Conservation (phyloP, 2,888 invertebrate species). For the Ophioninae sp. region DNA sequence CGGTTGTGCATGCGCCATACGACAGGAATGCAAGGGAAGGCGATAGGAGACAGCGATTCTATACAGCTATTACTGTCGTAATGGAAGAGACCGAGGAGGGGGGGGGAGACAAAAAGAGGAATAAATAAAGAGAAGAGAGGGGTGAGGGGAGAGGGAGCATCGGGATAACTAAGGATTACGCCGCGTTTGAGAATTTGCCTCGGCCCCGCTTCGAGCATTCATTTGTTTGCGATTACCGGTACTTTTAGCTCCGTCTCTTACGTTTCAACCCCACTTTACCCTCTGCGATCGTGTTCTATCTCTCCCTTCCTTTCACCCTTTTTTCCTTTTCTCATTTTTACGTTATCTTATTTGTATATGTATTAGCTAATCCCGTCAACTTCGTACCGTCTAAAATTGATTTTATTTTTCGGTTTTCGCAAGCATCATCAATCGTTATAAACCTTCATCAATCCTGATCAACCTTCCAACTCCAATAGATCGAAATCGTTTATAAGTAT, state of each 20-base stretch:
- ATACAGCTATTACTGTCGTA: constrained; percentile 49
- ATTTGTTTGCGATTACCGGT: constrained; percentile 65
- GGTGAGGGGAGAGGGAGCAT: constrained; percentile 27
- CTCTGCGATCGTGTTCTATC: background rate
- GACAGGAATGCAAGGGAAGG: constrained; percentile 48
- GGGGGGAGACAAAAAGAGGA: constrained; percentile 28
- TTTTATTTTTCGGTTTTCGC: too few relatives aligned
- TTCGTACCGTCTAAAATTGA: too few relatives aligned
- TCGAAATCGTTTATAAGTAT: too few relatives aligned
- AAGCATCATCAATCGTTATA: too few relatives aligned
- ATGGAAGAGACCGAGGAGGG: constrained; percentile 35
- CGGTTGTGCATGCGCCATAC: constrained; percentile 28
- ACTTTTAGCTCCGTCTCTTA: constrained; percentile 58
- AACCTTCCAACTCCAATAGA: too few relatives aligned
- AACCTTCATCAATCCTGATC: too few relatives aligned
- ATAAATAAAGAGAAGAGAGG: constrained; percentile 21
- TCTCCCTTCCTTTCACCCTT: background rate
- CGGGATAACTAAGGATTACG: constrained; percentile 64
- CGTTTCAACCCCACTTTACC: constrained; percentile 14
- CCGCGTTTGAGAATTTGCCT: constrained; percentile 65
- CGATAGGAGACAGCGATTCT: constrained; percentile 47
- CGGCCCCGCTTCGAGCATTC: constrained; percentile 59
- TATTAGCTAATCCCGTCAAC: too few relatives aligned
- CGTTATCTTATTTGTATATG: too few relatives aligned
- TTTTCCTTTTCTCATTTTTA: background rate